Percentiles rank a stretch among this genome's conserved stretches.
Conservation (phyloP, 2,113 vertebrate genomes). For the Petrocephalus zakoni region DNA sequence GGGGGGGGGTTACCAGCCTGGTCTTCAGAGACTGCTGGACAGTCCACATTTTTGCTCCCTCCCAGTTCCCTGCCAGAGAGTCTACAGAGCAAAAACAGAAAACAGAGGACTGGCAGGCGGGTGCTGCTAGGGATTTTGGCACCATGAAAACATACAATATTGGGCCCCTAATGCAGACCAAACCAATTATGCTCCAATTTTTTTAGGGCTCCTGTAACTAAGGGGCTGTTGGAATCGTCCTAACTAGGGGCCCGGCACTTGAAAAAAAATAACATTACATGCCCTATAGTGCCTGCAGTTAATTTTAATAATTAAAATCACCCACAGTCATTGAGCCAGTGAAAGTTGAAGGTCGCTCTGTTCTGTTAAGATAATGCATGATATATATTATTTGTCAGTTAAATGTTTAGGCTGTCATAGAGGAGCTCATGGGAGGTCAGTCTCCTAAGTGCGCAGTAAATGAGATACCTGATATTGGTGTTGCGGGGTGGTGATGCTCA, state of each 20-base stretch:
- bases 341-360: neutral
- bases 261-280: neutral
- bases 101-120: too few relatives aligned
- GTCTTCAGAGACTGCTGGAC: too few relatives aligned
- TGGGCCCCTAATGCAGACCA: too few relatives aligned
- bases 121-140: too few relatives aligned
- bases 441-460: neutral
- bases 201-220: too few relatives aligned
- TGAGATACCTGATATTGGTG: neutral
- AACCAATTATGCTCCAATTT: too few relatives aligned
- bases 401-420: slow-evolving; percentile 8
- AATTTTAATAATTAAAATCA: slow-evolving; percentile 11
- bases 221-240: too few relatives aligned
- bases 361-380: neutral
- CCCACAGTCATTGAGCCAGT: neutral
- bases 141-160: too few relatives aligned
- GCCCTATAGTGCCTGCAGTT: neutral
- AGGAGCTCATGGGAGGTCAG: neutral
- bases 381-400: neutral
- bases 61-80: too few relatives aligned
- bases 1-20: too few relatives aligned
- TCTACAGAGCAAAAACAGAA: too few relatives aligned
- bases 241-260: neutral
- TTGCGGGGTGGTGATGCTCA: neutral
- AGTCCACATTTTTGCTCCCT: too few relatives aligned